phyloP scores from a whole-genome alignment of 2,797 vertebrate species.

The Gambusia yucatana region DNA sequence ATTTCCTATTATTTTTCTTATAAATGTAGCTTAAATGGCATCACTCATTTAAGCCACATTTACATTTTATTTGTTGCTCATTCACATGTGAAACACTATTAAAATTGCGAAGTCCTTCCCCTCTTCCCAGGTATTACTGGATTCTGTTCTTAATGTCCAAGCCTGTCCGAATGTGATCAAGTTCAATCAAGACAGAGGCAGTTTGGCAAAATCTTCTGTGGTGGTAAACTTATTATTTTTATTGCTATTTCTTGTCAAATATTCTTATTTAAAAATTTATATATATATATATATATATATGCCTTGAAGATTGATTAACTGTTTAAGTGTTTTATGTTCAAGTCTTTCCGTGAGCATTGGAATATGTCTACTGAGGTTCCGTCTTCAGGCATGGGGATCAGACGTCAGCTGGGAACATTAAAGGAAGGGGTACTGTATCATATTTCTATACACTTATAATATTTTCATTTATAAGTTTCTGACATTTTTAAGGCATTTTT shows the following conservation, averaged over 20 bases:
- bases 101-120: background rate
- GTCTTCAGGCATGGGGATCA: background rate
- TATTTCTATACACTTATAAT: background rate
- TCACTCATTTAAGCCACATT: no score
- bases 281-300: background rate
- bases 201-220: background rate
- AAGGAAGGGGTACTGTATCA: background rate
- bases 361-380: background rate
- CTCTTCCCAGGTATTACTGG: background rate
- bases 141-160: background rate
- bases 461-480: background rate
- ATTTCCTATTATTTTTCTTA: no score
- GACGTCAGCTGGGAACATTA: background rate
- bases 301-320: background rate
- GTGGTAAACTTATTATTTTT: background rate
- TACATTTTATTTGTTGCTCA: background rate
- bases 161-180: no score
- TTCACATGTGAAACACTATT: background rate
- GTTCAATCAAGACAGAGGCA: background rate
- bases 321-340: slow-evolving; percentile 2
- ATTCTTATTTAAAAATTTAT: background rate
- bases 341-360: background rate
- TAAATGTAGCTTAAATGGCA: no score
- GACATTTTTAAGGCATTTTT: background rate
- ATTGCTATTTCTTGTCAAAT: background rate